Conservation (phyloP, 2,888 invertebrate genomes). For the Ametastegia equiseti region DNA sequence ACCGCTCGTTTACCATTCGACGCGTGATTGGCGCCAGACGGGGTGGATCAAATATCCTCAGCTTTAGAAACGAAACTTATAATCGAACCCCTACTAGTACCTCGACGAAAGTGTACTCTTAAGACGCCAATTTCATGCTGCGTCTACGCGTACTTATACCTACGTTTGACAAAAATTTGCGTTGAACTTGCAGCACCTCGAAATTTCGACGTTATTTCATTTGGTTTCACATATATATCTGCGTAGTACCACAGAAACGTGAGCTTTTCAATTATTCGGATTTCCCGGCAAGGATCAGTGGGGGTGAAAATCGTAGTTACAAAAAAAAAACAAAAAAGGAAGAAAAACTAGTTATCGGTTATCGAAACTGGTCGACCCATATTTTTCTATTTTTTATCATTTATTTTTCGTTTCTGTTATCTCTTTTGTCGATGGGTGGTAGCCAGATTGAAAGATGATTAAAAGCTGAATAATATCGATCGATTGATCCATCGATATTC, state of each 20-base stretch:
- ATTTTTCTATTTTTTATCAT: background rate
- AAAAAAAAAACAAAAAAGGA: background rate
- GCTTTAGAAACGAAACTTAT: conserved; percentile 38
- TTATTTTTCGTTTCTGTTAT: background rate
- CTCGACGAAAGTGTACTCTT: conserved; percentile 53
- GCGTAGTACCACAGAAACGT: background rate
- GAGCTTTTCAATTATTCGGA: conserved; percentile 1
- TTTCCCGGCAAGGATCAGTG: too few relatives aligned
- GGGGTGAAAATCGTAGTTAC: background rate
- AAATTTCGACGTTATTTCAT: background rate
- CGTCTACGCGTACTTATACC: background rate
- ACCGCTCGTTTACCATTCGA: conserved; percentile 30
- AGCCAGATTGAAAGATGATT: background rate
- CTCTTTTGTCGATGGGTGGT: background rate
- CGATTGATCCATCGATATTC: conserved; percentile 10
- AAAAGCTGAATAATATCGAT: background rate
- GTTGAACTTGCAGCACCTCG: background rate
- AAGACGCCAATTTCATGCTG: conserved; percentile 24
- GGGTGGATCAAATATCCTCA: conserved; percentile 44
- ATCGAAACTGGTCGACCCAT: conserved; percentile 2
- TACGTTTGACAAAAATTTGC: background rate
- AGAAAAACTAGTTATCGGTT: conserved; percentile 10
- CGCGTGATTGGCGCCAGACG: conserved; percentile 43
- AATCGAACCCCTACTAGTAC: conserved; percentile 32
- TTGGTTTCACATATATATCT: background rate